Percentiles rank a stretch among this genome's conserved stretches.
Conservation (phyloP, 2,113 vertebrate species). For the Dipodomys spectabilis region DNA sequence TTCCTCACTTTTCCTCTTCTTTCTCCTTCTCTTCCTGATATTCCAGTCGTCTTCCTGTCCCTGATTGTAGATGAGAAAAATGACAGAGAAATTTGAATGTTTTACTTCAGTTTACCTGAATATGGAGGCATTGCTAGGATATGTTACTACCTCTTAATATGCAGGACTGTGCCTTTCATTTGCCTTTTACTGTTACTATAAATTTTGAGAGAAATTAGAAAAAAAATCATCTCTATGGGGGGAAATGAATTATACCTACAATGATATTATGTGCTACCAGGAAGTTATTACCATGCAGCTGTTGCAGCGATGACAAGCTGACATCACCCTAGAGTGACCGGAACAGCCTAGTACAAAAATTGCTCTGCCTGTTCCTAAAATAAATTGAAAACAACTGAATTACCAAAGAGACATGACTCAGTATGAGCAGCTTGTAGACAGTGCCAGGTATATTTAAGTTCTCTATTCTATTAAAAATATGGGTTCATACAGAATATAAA, state of each 20-base stretch:
- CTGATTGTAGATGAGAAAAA: background rate
- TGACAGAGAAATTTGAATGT: constrained; percentile 24
- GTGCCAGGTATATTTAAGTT: constrained; percentile 15
- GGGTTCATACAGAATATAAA: background rate
- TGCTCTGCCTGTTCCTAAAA: constrained; percentile 61
- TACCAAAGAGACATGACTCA: constrained; percentile 2
- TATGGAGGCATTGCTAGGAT: background rate
- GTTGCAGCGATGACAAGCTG: constrained; percentile 61
- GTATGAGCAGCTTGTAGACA: constrained; percentile 11
- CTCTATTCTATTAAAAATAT: constrained; percentile 2
- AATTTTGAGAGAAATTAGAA: constrained; percentile 56
- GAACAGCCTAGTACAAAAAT: constrained; percentile 49
- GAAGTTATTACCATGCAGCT: constrained; percentile 63
- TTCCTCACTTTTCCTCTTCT: background rate
- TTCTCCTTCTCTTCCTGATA: too few relatives aligned
- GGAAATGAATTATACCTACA: constrained; percentile 15
- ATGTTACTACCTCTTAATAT: constrained; percentile 22
- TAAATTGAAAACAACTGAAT: constrained; percentile 62
- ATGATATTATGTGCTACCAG: constrained; percentile 50
- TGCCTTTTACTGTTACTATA: constrained; percentile 49
- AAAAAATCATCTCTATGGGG: constrained; percentile 14
- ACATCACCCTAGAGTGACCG: constrained; percentile 47
- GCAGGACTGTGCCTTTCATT: constrained; percentile 4
- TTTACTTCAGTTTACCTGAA: background rate
- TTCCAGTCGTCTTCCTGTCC: too few relatives aligned